Conservation (phyloP, 1,140 invertebrate species). For the Lethocerus indicus region DNA sequence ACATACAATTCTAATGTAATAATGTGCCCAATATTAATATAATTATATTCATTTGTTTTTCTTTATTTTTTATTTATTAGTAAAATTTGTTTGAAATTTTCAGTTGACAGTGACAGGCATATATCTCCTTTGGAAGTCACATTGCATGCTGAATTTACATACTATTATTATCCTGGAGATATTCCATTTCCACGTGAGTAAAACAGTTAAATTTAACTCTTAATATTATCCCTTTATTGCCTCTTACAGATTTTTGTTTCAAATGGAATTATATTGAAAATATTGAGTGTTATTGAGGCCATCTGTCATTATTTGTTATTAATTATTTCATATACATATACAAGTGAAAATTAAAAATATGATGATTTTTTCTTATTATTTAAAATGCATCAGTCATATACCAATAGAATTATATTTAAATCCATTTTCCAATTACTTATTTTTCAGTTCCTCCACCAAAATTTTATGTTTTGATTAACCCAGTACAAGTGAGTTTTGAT, state of each 20-base stretch:
- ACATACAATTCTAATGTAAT: no score
- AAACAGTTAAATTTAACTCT: neutral
- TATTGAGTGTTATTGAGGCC: neutral
- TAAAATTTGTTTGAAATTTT: no score
- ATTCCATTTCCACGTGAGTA: constrained; percentile 75
- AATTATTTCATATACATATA: neutral
- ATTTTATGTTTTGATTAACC: constrained; percentile 78
- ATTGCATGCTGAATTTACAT: constrained; percentile 87
- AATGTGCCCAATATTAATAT: no score
- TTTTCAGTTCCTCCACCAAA: constrained; percentile 77
- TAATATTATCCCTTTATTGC: neutral
- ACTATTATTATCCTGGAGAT: constrained; percentile 93
- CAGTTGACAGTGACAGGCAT: constrained; percentile 68
- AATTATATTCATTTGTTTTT: no score
- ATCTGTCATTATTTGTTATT: neutral
- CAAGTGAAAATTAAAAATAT: no score
- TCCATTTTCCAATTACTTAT: constrained; percentile 7
- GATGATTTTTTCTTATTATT: no score
- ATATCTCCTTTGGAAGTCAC: constrained; percentile 75
- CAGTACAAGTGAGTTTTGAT: constrained; percentile 71
- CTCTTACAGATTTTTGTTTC: no score
- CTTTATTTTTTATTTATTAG: no score
- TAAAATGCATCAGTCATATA: no score
- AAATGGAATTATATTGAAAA: neutral
- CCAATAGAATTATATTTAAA: no score